Base-by-base conservation (phyloP, 1,140 invertebrate species). In the Diuraphis noxia region DNA sequence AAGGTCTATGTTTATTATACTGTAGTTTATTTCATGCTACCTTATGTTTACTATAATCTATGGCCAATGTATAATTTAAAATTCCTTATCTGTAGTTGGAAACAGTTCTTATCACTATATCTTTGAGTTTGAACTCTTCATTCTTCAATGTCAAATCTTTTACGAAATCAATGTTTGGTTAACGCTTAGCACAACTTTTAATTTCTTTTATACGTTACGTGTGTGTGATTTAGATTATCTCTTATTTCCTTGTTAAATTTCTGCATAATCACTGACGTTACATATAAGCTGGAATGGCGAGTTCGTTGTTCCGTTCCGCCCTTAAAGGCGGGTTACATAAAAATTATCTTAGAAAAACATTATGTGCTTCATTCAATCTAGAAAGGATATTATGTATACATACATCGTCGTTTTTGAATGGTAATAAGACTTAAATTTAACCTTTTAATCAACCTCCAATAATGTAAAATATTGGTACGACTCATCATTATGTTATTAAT, bases 301-400 rank as follows among this genome's bases (percentile, higher is more conserved):
- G 43, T 36, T 91, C 72, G 25, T 81, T 91, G n/a, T 91, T 91
- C 30, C 89, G 89, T 81, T 52, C 89, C 17, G 77, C 43, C 36
- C 56, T 91, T 49, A 91, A 82, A 91, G 43, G 89, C 9, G 89
- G 89, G 52, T 82, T 91, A 91, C 38, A 46, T 46, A 91, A 82
- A 38, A 43, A 52, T 49, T 81, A 81, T 91, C 4, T 91, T 4
- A 91, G 77, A 49, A 91, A 91, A 91, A 82, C 89, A 0, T n/a
- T 49, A 38, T 43, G 43, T 25, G 0, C 63, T 52, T 91, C 77
- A 46, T 49, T 91, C 30, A 82, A 91, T 46, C 7, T 91, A 13
- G 77, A 91, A 49, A 91, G 13, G 9, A 38, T 81, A 72, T n/a
- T 72, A 38, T 91, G 72, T 40, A 82, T 91, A 13, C 89, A 91